Conservation (phyloP, 2,888 invertebrate species). For the Melieria crassipennis region DNA sequence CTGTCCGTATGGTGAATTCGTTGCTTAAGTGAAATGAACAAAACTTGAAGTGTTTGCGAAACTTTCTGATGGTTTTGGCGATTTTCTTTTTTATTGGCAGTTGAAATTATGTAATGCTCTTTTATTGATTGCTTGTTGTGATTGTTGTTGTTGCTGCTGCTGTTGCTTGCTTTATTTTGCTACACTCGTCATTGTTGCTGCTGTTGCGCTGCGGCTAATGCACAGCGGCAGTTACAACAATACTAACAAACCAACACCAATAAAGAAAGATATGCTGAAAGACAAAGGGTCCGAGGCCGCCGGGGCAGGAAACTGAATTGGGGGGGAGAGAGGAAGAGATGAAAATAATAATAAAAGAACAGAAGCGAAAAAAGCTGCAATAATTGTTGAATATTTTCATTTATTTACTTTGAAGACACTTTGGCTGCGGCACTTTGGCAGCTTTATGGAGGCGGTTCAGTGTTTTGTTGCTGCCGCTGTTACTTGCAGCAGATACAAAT, state of each 20-base stretch:
- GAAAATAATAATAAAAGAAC: background rate
- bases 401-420: background rate
- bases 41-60: conserved; percentile 11
- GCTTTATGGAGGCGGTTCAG: conserved; percentile 1
- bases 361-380: background rate
- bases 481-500: conserved; percentile 6
- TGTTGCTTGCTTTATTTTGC: background rate
- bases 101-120: conserved; percentile 30
- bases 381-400: conserved; percentile 16
- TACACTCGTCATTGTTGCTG: background rate
- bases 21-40: conserved; percentile 12
- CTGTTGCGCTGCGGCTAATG: background rate
- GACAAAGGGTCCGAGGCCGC: too few species aligned
- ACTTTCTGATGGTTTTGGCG: conserved; percentile 6
- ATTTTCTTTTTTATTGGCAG: conserved; percentile 13
- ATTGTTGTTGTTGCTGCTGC: conserved; percentile 8
- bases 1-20: background rate
- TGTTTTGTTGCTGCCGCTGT: background rate
- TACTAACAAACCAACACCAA: background rate
- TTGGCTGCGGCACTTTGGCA: background rate
- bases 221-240: background rate
- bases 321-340: background rate
- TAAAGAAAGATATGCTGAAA: too few species aligned
- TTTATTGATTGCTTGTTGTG: conserved; percentile 19
- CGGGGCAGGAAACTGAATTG: too few species aligned